phyloP scores from a whole-genome alignment of 2,113 vertebrate species.

The Daubentonia madagascariensis region DNA sequence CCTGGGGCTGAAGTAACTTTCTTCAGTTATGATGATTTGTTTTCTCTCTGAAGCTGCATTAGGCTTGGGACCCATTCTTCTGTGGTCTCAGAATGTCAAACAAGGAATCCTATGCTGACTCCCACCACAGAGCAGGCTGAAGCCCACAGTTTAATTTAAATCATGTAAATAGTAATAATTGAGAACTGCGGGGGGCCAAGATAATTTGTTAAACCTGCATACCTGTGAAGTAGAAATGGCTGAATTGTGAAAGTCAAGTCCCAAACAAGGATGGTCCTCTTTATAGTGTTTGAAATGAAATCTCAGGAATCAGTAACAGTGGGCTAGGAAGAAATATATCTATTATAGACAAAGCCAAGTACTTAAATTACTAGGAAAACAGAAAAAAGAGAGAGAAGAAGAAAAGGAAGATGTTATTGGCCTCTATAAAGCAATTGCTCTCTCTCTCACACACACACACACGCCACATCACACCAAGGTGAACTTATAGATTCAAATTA shows the following conservation, averaged over 20 bases:
- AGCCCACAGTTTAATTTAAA: conserved; percentile 51
- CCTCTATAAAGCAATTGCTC: not conserved
- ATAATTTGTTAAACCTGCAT: conserved; percentile 37
- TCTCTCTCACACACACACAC: not conserved
- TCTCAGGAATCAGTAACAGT: not conserved
- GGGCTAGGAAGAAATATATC: not conserved
- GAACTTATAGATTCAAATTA: not conserved
- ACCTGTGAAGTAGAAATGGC: conserved; percentile 22
- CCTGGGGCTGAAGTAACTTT: not conserved
- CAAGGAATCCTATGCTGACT: not conserved
- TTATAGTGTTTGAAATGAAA: not conserved
- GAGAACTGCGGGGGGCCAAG: conserved; percentile 4
- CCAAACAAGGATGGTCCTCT: not conserved
- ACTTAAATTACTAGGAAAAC: not conserved
- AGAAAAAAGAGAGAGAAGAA: too few relatives aligned
- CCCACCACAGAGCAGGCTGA: not conserved
- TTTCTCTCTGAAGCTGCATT: not conserved
- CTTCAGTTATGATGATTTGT: not conserved
- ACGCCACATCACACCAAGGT: accelerated
- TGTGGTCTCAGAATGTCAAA: not conserved
- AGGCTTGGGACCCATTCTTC: not conserved
- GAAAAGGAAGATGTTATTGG: not conserved
- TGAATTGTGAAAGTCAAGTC: conserved; percentile 47
- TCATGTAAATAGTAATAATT: conserved; percentile 57
- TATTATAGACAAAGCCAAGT: not conserved